Evolutionary conservation across 2,797 vertebrate genomes (phyloP).

Genomic region (Cryptoprocta ferox): DNA sequence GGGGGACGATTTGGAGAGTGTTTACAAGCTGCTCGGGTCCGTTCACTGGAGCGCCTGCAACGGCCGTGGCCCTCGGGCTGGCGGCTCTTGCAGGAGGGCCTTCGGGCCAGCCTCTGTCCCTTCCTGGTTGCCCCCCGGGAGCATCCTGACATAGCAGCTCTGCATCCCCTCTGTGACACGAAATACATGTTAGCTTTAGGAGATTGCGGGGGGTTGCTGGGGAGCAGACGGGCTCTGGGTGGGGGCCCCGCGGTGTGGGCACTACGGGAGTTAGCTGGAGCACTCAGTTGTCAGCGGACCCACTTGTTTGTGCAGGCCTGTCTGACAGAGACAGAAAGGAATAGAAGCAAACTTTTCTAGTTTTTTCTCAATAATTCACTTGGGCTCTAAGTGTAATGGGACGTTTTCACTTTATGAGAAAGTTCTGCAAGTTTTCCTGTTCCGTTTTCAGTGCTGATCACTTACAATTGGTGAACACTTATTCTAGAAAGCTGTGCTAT

Average conservation of each 20-base stretch:
- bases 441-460: background rate
- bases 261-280: background rate
- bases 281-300: background rate
- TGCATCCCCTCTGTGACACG: too few relatives aligned
- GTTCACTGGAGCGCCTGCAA: rapidly evolving
- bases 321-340: background rate
- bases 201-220: background rate
- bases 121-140: background rate
- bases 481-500: background rate
- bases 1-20: too few relatives aligned
- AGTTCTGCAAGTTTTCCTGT: background rate
- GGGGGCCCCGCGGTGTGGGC: background rate
- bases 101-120: too few relatives aligned
- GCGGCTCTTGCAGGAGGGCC: too few relatives aligned
- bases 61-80: rapidly evolving
- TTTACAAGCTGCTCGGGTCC: background rate
- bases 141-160: background rate
- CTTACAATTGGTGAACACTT: too few relatives aligned
- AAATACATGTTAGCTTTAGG: background rate
- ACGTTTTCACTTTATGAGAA: background rate
- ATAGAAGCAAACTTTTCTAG: background rate
- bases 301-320: background rate
- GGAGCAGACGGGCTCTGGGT: background rate
- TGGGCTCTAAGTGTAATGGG: background rate
- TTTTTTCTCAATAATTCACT: background rate